These are phyloP conservation scores for Myiozetetes cayanensis DNA, from an alignment of 2,113 vertebrate genomes.

Conservation along the genomic window DNA sequence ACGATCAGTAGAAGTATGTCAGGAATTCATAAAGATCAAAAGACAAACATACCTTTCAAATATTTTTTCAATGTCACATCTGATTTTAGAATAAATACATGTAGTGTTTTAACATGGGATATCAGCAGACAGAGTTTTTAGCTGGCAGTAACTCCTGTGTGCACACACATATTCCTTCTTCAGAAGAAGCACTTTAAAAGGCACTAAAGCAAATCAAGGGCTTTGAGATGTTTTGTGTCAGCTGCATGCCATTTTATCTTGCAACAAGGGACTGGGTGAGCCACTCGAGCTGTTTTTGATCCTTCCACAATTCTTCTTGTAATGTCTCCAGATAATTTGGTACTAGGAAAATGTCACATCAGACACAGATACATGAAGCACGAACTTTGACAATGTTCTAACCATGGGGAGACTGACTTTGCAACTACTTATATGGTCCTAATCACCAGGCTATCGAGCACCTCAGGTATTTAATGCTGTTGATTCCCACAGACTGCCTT, in stretches of 20 bases:
- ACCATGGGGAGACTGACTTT: not conserved
- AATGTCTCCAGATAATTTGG: constrained; percentile 44
- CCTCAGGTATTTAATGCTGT: constrained; percentile 1
- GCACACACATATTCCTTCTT: constrained; percentile 24
- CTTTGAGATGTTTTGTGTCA: constrained; percentile 59
- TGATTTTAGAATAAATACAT: constrained; percentile 38
- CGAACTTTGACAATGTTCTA: not conserved
- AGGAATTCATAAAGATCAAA: constrained; percentile 60
- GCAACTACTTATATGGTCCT: constrained; percentile 25
- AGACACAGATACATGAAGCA: not conserved
- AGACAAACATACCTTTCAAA: constrained; percentile 42
- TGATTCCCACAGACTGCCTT: constrained; percentile 22
- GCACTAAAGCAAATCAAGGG: constrained; percentile 47
- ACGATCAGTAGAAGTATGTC: constrained; percentile 34
- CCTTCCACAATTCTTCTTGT: constrained; percentile 43
- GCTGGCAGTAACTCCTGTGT: constrained; percentile 30
- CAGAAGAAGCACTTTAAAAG: constrained; percentile 45
- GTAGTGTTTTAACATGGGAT: not conserved
- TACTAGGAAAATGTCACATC: constrained; percentile 45
- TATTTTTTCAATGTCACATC: constrained; percentile 1
- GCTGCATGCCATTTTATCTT: constrained; percentile 53
- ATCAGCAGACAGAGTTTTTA: constrained; percentile 24
- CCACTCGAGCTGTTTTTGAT: constrained; percentile 44
- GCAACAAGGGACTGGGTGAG: constrained; percentile 25
- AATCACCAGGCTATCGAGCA: not conserved